These are phyloP conservation scores for Pseudomyrmex flavicornis DNA, from an alignment of 1,140 invertebrate species.

Conservation along the genomic window DNA sequence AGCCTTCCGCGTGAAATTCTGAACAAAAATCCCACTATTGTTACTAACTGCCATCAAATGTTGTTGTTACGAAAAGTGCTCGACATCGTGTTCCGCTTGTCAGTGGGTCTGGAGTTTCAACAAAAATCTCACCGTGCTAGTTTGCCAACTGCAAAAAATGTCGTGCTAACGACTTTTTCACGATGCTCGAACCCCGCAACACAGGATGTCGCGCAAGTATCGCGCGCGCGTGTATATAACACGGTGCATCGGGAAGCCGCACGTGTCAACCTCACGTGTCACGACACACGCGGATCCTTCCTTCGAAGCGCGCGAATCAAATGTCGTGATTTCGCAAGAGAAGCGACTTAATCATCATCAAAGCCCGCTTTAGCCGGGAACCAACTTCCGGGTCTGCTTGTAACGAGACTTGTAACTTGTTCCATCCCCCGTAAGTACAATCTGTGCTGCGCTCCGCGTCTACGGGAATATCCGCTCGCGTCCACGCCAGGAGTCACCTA, in stretches of 20 bases:
- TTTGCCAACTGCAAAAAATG: background rate
- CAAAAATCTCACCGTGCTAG: conserved; percentile 27
- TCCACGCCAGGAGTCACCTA: conserved; percentile 52
- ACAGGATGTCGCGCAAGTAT: background rate
- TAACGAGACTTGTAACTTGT: conserved; percentile 70
- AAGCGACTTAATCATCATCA: conserved; percentile 66
- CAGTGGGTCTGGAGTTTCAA: conserved; percentile 23
- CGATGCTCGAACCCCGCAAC: background rate
- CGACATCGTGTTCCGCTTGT: conserved; percentile 23
- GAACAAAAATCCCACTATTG: background rate
- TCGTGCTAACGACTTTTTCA: conserved; percentile 24
- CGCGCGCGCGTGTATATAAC: background rate
- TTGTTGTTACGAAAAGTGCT: conserved; percentile 28
- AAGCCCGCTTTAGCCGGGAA: conserved; percentile 48
- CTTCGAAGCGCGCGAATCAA: conserved; percentile 14
- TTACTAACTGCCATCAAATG: conserved; percentile 17
- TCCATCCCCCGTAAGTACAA: conserved; percentile 52
- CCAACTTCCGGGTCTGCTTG: conserved; percentile 59
- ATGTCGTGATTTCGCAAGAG: conserved; percentile 2
- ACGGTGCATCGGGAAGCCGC: background rate
- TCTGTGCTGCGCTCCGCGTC: conserved; percentile 52
- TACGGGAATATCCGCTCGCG: conserved; percentile 24
- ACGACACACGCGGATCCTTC: background rate
- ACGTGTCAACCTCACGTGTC: conserved; percentile 10
- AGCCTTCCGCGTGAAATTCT: background rate